Base-by-base conservation (phyloP, 2,888 invertebrate species). In the Baccha elongata region DNA sequence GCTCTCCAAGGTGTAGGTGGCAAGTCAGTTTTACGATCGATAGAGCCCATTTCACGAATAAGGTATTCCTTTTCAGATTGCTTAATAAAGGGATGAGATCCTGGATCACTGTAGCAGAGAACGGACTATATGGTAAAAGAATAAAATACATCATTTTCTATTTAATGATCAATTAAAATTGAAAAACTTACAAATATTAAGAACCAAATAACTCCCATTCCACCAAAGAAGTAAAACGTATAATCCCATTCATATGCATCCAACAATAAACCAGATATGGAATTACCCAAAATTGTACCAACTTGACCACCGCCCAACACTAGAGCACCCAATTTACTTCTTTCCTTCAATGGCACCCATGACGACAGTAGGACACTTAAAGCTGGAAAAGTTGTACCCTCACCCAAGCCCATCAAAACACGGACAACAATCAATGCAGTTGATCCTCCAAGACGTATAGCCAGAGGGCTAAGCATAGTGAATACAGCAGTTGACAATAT, bases 311-410 rank as follows among this genome's bases (percentile, higher is more conserved):
- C 96, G 1, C 96, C 95, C 86, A 96, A 95, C 0, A 96, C 95
- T 37, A 97, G 88, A 0, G 96, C 94, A 0, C 96, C 96, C 88
- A 96, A 93, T 80, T 94, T 93, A 7, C 95, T 95, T 84, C 96
- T 92, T 87, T 96, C 96, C 1, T 93, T 93, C 0, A 94, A 91
- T 0, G 96, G 96, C 0, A 95, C 94, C 97, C 97, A 97, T 86
- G 95, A 93, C 0, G 96, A 95, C 5, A 97, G 90, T 89, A 97
- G 92, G 0, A 95, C 94, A 88, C 95, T 96, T 86, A 98, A 91
- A 0, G 98, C 97, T 1, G 96, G 96, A 88, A 94, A 96, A 0
- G 96, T 96, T 3, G 95, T 95, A 23, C 96, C 96, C 92, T 97
- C 96, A 78, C 96, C 96, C 2, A 97, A 91, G 42, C 97, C 97